phyloP scores from a whole-genome alignment of 35 echinoderm and acorn worm species.

The Acanthaster planci region DNA sequence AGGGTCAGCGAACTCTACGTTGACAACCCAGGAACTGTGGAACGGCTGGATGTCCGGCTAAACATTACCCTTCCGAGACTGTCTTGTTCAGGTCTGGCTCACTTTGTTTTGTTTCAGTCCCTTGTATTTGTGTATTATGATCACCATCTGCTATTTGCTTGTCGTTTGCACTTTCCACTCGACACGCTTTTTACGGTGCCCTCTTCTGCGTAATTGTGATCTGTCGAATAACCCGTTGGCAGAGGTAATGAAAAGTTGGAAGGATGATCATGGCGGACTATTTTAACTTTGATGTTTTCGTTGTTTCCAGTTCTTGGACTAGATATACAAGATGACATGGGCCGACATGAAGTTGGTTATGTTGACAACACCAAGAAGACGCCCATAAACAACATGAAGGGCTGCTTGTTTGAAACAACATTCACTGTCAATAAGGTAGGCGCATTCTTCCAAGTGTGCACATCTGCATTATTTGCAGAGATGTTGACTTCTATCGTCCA shows the following conservation, averaged over 20 bases:
- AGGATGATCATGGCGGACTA: too few relatives aligned
- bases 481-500: not conserved
- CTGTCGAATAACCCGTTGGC: too few relatives aligned
- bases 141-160: too few relatives aligned
- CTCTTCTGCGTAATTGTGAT: too few relatives aligned
- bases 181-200: too few relatives aligned
- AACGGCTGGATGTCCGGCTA: constrained; percentile 69
- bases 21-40: constrained; percentile 90
- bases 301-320: constrained; percentile 83
- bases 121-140: too few relatives aligned
- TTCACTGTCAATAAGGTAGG: constrained; percentile 95
- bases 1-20: constrained; percentile 97
- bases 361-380: constrained; percentile 89
- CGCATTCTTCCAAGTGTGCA: too few relatives aligned
- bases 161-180: too few relatives aligned
- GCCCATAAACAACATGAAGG: constrained; percentile 73
- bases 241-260: too few relatives aligned
- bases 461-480: not conserved
- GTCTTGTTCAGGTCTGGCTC: constrained; percentile 68
- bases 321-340: constrained; percentile 99
- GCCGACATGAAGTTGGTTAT: constrained; percentile 93
- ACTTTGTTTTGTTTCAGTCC: not conserved
- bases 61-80: constrained; percentile 81
- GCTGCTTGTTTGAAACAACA: constrained; percentile 81
- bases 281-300: too few relatives aligned